Evolutionary conservation across 1,140 invertebrate genomes (phyloP), one percentile per base, ranked within the genome.

Genomic region (Fopius arisanus): DNA sequence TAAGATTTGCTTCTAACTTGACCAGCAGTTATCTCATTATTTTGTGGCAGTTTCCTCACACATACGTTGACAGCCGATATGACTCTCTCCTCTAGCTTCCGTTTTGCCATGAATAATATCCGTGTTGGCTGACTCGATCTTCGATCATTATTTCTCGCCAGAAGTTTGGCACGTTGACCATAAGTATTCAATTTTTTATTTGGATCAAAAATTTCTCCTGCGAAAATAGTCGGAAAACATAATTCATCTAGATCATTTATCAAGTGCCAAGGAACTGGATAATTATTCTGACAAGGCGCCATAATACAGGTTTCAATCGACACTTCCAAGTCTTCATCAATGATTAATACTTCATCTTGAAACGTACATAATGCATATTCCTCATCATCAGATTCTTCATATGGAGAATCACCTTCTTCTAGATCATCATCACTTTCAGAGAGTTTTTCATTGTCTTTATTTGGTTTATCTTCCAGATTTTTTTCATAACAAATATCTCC

Each of bases 81-180:
- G 23, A 73, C 70, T 33, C 28, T 65, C 59, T 7, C 43, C 28
- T 67, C 63, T 67, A 72, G 31, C 28, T 74, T 59, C 63, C 63
- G 37, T 72, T 70, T 48, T 66, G 76, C 7, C 75, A 89, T 88
- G 86, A n/a, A n/a, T n/a, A n/a, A n/a, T n/a, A n/a, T n/a, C n/a
- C n/a, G n/a, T n/a, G n/a, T n/a, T n/a, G n/a, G n/a, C n/a, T n/a
- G n/a, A n/a, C n/a, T n/a, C n/a, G n/a, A n/a, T n/a, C n/a, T 92
- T 71, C 70, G 92, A 65, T 89, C 88, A 68, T 91, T 91, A 19
- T 88, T 95, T 88, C 80, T 92, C 41, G 91, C 96, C 23, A 88
- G 91, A 2, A 48, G 72, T 48, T 75, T 75, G 19, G 28, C 31
- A 9, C 74, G 33, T 19, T 72, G 59, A 37, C 3, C 33, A 40